These are phyloP conservation scores for Phrynosoma blainvillii DNA, from an alignment of 2,113 vertebrate species.

Conservation along the genomic window DNA sequence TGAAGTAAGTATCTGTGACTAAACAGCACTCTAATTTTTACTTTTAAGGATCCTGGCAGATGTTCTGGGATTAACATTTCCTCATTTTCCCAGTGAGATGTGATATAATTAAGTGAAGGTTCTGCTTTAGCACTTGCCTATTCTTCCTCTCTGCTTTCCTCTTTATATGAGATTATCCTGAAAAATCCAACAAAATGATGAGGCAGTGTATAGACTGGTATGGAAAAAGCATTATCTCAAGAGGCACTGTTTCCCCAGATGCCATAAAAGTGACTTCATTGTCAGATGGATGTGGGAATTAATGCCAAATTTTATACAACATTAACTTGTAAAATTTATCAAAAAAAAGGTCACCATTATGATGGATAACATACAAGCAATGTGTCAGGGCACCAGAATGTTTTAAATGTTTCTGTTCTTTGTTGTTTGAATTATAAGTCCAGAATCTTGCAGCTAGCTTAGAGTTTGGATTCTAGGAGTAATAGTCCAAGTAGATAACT, in stretches of 20 bases:
- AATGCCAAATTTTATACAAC: conserved; percentile 11
- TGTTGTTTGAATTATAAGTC: too few species aligned
- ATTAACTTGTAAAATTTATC: neutral
- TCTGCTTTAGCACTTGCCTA: neutral
- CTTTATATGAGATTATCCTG: conserved; percentile 17
- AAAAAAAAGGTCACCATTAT: neutral
- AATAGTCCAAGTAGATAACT: too few species aligned
- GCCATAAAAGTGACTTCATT: neutral
- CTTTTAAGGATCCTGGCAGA: conserved; percentile 36
- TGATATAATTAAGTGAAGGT: conserved; percentile 13
- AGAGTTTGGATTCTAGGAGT: too few species aligned
- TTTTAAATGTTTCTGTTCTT: too few species aligned
- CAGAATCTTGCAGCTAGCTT: too few species aligned
- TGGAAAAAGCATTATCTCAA: fast-evolving
- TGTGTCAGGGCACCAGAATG: neutral
- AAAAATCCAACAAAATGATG: neutral
- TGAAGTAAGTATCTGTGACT: neutral
- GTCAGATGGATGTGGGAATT: neutral
- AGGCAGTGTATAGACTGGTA: neutral
- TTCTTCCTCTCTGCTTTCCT: neutral
- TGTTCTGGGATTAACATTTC: neutral
- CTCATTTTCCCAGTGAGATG: conserved; percentile 25
- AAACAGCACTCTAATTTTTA: conserved; percentile 33
- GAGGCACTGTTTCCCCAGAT: neutral
- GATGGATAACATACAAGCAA: neutral